These are phyloP conservation scores for Eristalinus aeneus DNA, from an alignment of 2,888 invertebrate genomes.

Conservation along the genomic window DNA sequence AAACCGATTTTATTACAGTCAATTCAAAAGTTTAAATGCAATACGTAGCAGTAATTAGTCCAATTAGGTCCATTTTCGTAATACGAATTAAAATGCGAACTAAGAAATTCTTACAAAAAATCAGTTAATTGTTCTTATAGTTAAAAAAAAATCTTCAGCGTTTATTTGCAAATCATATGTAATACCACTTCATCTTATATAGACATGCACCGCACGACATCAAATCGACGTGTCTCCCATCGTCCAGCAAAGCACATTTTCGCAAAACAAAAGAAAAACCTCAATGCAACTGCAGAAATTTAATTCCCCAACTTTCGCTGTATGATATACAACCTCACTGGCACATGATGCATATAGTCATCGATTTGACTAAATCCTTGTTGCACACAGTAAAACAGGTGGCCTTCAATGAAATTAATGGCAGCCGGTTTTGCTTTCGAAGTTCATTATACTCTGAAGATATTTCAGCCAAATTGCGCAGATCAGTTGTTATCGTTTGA, in stretches of 20 bases:
- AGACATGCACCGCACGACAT: no score
- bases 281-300: background rate
- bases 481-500: background rate
- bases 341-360: background rate
- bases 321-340: background rate
- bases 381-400: background rate
- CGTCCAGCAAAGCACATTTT: background rate
- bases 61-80: no score
- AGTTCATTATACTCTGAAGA: background rate
- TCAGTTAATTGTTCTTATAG: no score
- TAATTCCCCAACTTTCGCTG: conserved; percentile 7
- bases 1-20: no score
- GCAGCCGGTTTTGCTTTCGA: background rate
- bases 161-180: no score
- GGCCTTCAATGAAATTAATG: background rate
- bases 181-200: no score
- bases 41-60: no score
- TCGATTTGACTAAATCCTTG: background rate
- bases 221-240: background rate
- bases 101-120: no score
- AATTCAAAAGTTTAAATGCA: no score
- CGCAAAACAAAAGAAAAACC: conserved; percentile 6
- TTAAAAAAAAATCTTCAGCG: no score
- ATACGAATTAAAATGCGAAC: no score
- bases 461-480: background rate